Evolutionary conservation across 1,140 invertebrate genomes (phyloP), one percentile per base, ranked within the genome.

Genomic region (Zaprionus africanus): DNA sequence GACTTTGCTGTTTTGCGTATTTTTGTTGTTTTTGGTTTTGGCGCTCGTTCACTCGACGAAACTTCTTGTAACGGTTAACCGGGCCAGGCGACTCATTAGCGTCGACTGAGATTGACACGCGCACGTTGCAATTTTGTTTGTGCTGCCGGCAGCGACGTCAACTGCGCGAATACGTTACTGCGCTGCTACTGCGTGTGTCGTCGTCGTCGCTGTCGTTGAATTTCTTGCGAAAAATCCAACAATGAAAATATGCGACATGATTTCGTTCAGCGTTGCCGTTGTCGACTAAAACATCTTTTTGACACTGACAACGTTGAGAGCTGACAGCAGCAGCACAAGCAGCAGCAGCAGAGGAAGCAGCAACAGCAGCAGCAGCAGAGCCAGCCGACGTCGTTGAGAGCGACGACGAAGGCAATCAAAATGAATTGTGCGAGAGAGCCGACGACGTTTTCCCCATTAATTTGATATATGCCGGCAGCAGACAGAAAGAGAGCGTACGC

Each of bases 211-310:
- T 7, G 38, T 67, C 64, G 61, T 82, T 79, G 78, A 77, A 81
- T 76, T 79, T 78, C 66, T 73, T 65, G 63, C 77, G 79, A 79
- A 76, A 81, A 86, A 78, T 70, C 34, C 82, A 84, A 75, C 82
- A 79, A 85, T 75, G 38, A 76, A 72, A 74, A 77, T 78, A 65
- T 86, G 80, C 88, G 83, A 92, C 91, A 92, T 92, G 91, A 90
- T 92, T 82, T 71, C 91, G 82, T 88, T 83, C 72, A 81, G 80
- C 72, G 74, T 72, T 87, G 72, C 80, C 82, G 85, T 83, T 78
- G 80, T 81, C 86, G 88, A 91, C 91, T 88, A 91, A 92, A 91
- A 91, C 87, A 92, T 92, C 86, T 90, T 92, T 92, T 92, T 91
- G 91, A 92, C 90, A 91, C 90, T 92, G 90, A 92, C 84, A 91